Base-by-base conservation (phyloP, 2,113 vertebrate species). In the Atractosteus spatula region DNA sequence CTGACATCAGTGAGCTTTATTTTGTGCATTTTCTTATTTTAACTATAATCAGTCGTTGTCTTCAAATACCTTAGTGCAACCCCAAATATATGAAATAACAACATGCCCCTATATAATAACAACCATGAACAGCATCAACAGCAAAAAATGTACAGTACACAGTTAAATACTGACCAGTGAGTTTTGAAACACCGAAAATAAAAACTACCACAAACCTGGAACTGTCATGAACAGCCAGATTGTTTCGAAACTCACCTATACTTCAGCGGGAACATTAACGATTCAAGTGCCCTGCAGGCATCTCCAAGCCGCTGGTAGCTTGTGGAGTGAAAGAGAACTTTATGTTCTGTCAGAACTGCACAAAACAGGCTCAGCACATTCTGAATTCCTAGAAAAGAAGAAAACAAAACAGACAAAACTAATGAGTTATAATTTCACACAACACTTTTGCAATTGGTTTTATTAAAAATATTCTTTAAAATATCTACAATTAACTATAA, bases 221-320 rank as follows among this genome's bases (percentile, higher is more conserved):
- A 29, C 29, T 29, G 29, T 29, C 29, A 29, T 29, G 29, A 29
- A 29, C 29, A 29, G 29, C 29, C 29, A 29, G 29, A 29, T 29
- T 29, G 29, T 29, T 29, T 29, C 29, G 29, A 81, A 75, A 43
- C 87, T 92, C 79, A 97, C 97, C 97, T 99, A 80, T 99, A 99
- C 82, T 96, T 99, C 41, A 99, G 94, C 62, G 97, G 97, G 89
- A 97, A 99, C 94, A 98, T 98, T 78, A 99, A 90, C 66, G 97
- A 94, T 84, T 97, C 96, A 74, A 99, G 84, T 51, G 97, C 97
- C 55, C 97, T 93, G 67, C 93, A 94, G 3, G 97, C 97, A 88
- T 99, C 97, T 45, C 92, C 96, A 7, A 99, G 93, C 80, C 97
- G 91, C 91, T 99, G 97, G 87, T 98, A 99, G 87, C 97, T 99